Conservation (phyloP, 2,888 invertebrate species). For the Lagria hirta region DNA sequence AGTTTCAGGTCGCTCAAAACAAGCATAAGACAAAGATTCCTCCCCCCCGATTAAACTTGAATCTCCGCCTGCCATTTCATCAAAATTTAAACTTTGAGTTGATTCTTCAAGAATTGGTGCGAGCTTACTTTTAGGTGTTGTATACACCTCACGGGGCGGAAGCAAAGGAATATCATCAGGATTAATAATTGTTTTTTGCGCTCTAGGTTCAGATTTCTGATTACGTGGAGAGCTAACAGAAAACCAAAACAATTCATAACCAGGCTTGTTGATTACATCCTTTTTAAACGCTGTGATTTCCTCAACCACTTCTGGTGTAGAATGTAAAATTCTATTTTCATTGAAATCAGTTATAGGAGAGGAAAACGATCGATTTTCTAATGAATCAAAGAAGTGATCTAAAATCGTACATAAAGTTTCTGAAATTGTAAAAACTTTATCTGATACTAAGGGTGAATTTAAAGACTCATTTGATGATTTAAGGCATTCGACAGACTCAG, state of each 20-base stretch:
- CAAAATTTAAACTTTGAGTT: conserved; percentile 35
- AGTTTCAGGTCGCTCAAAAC: conserved; percentile 37
- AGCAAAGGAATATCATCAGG: conserved; percentile 48
- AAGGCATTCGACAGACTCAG: conserved; percentile 37
- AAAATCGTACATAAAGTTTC: conserved; percentile 49
- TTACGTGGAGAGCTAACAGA: conserved; percentile 35
- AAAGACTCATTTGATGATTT: conserved; percentile 29
- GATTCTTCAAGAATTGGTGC: conserved; percentile 48
- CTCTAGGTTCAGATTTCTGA: conserved; percentile 4
- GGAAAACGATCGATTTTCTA: conserved; percentile 26
- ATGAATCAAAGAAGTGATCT: conserved; percentile 43
- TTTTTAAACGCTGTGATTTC: conserved; percentile 42
- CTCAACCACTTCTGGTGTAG: conserved; percentile 30
- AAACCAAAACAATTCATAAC: conserved; percentile 50
- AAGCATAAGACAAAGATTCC: conserved; percentile 30
- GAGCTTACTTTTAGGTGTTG: conserved; percentile 8
- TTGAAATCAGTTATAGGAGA: conserved; percentile 27
- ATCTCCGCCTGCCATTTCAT: conserved; percentile 19
- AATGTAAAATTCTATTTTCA: conserved; percentile 28
- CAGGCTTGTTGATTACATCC: conserved; percentile 33
- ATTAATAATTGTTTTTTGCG: conserved; percentile 35
- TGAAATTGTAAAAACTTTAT: conserved; percentile 46
- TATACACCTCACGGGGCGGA: too few relatives aligned
- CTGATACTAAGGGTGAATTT: conserved; percentile 37
- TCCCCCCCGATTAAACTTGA: conserved; percentile 8